phyloP scores from a whole-genome alignment of 1,140 invertebrate genomes.

The Pectinophora gossypiella region DNA sequence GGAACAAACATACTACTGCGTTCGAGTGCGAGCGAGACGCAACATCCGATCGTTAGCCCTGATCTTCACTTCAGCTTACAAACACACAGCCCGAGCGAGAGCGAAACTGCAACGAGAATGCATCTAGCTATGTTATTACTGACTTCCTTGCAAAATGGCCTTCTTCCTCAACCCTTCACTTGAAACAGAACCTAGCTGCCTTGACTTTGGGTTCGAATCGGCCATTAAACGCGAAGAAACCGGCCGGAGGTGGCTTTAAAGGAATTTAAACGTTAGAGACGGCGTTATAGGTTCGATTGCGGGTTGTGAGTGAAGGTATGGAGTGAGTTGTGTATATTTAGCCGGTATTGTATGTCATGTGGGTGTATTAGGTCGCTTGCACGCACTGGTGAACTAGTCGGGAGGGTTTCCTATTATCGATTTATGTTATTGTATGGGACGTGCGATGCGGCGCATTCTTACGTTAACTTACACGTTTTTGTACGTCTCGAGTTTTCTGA shows the following conservation, averaged over 20 bases:
- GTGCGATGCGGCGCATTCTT: conserved; percentile 34
- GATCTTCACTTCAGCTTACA: conserved; percentile 74
- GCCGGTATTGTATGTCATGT: conserved; percentile 66
- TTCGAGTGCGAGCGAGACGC: conserved; percentile 49
- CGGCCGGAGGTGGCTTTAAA: conserved; percentile 59
- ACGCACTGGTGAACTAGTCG: conserved; percentile 73
- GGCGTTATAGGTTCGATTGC: conserved; percentile 53
- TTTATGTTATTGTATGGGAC: conserved; percentile 61
- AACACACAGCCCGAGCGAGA: conserved; percentile 73
- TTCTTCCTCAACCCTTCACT: conserved; percentile 23
- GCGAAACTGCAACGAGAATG: conserved; percentile 74
- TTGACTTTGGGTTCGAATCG: conserved; percentile 29
- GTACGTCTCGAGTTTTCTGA: conserved; percentile 34
- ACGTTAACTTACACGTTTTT: conserved; percentile 35
- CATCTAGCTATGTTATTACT: conserved; percentile 72
- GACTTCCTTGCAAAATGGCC: conserved; percentile 52
- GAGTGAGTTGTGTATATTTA: conserved; percentile 62
- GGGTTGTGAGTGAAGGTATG: conserved; percentile 31
- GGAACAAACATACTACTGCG: conserved; percentile 15
- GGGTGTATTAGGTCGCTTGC: conserved; percentile 72
- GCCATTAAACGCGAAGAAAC: conserved; percentile 29
- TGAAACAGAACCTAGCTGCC: conserved; percentile 29
- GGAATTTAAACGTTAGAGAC: conserved; percentile 58
- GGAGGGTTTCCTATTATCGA: conserved; percentile 73
- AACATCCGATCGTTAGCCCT: conserved; percentile 70